Base-by-base conservation (phyloP, 2,888 invertebrate genomes). In the Cantharis lateralis region DNA sequence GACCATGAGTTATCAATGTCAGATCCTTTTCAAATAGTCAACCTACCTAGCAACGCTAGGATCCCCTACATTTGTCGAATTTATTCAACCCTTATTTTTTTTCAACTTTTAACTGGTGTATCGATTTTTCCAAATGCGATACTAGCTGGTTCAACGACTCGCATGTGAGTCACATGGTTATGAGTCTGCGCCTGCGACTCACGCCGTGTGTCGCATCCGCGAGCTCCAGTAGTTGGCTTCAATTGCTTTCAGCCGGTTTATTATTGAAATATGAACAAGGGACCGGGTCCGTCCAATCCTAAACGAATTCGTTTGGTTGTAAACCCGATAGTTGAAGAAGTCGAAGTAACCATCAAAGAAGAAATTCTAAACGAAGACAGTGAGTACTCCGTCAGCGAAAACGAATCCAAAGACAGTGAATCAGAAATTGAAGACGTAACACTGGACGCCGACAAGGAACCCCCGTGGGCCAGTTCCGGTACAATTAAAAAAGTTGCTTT, bases 1-100 rank as follows among this genome's bases (percentile, higher is more conserved):
- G 62, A 72, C 48, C 75, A 62, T 68, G 11, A 72, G 68, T 75
- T 72, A 70, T 70, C 75, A 72, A 78, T 72, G 75, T 78, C 74
- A 64, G 78, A 78, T 75, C 78, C 78, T 78, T 78, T 78, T 78
- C 78, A 78, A 78, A 66, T 66, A 75, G 62, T 64, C 71, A 74
- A 32, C 68, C 74, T 74, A 77, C 74, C 69, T 62, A 16, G 20
- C 26, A 75, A 74, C 69, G 69, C 62, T 20, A 32, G n/a, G 64
- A 66, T 32, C 9, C 20, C 72, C 68, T 72, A 48, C 69, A 69
- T 64, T 32, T 76, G 68, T 76, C 28, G 1, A n/a, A n/a, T 48
- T 48, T 48, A 48, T 48, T 5, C 7, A 48, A 48, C 48, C 7
- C n/a, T 48, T 24, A 24, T 24, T 24, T 24, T n/a, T n/a, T n/a